These are phyloP conservation scores for Alloplasta piceator DNA, from an alignment of 2,888 invertebrate species.

Conservation along the genomic window DNA sequence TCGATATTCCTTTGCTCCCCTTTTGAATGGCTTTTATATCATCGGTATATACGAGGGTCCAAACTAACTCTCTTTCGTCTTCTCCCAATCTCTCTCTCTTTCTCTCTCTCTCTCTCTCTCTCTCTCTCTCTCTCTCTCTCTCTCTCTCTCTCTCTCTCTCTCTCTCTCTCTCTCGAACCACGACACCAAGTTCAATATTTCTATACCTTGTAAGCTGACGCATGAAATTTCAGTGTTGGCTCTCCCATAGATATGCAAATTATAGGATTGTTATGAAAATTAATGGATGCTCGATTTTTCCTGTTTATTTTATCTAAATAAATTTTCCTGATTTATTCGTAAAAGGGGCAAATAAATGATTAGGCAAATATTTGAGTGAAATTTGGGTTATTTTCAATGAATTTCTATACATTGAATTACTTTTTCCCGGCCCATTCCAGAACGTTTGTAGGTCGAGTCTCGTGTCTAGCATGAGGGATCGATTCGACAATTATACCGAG, in stretches of 20 bases:
- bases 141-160: too few species aligned
- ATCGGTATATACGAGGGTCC: slow-evolving; percentile 5
- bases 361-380: too few species aligned
- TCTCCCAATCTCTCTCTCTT: not conserved
- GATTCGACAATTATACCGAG: slow-evolving; percentile 8
- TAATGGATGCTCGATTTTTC: too few species aligned
- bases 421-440: not conserved
- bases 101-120: not conserved
- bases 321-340: too few species aligned
- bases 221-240: too few species aligned
- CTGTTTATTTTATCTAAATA: too few species aligned
- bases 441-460: slow-evolving; percentile 4
- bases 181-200: not conserved
- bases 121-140: too few species aligned
- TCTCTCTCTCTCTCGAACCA: slow-evolving; percentile 15
- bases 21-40: slow-evolving; percentile 35
- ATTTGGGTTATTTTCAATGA: too few species aligned
- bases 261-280: too few species aligned
- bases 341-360: too few species aligned
- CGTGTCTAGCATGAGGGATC: slow-evolving; percentile 6
- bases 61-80: not conserved
- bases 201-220: not conserved
- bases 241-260: too few species aligned
- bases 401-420: too few species aligned
- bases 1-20: slow-evolving; percentile 14